Percentiles rank a stretch among this genome's conserved stretches.
Conservation (phyloP, 2,888 invertebrate species). For the Plusia festucae region DNA sequence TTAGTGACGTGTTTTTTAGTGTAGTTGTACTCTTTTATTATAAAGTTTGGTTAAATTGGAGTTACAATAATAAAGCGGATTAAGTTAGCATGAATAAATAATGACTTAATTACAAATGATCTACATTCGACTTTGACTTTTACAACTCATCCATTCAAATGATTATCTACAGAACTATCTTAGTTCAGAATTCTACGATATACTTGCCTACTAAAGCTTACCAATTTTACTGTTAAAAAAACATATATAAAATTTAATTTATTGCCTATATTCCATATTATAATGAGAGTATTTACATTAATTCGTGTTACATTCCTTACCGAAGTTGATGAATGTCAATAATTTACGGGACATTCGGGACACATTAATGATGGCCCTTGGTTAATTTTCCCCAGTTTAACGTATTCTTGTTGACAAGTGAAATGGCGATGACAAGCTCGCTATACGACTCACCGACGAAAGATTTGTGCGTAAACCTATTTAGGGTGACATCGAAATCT, state of each 20-base stretch:
- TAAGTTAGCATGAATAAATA: neutral
- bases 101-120: neutral
- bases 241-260: constrained; percentile 53
- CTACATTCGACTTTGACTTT: constrained; percentile 8
- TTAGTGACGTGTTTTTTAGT: neutral
- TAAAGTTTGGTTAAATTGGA: neutral
- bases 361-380: constrained; percentile 70
- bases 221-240: constrained; percentile 31
- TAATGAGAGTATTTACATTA: constrained; percentile 57
- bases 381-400: constrained; percentile 70
- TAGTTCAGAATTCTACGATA: constrained; percentile 24
- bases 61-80: no score
- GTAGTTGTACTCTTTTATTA: neutral
- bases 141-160: constrained; percentile 22
- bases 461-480: constrained; percentile 81
- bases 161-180: constrained; percentile 23
- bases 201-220: constrained; percentile 46
- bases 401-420: constrained; percentile 68
- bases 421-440: constrained; percentile 71
- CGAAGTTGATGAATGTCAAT: constrained; percentile 67
- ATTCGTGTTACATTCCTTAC: constrained; percentile 62
- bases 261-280: constrained; percentile 55
- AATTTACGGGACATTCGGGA: constrained; percentile 63
- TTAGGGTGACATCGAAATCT: constrained; percentile 75
- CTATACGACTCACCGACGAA: constrained; percentile 68